Evolutionary conservation across 2,797 vertebrate species (phyloP).

Genomic region (Amazona ochrocephala): DNA sequence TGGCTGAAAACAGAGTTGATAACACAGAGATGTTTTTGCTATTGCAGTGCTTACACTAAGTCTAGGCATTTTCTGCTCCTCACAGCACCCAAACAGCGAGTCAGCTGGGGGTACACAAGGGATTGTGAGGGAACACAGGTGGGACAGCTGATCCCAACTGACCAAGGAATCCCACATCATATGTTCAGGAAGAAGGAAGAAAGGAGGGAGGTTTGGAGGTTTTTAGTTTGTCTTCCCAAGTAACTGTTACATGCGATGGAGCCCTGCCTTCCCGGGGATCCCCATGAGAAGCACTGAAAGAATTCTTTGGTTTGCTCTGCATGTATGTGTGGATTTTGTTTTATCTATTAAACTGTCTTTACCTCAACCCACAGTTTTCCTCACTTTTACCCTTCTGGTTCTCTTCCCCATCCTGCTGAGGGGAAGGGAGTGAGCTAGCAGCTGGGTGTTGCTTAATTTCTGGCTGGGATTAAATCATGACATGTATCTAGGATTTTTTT

Average conservation of each 20-base stretch:
- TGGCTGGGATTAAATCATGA: not conserved
- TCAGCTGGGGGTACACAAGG: not conserved
- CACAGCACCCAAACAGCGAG: not conserved
- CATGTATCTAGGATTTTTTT: not conserved
- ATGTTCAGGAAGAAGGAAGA: not conserved
- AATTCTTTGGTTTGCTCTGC: not conserved
- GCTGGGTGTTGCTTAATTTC: not conserved
- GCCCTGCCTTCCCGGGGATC: not conserved
- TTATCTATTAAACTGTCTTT: not conserved
- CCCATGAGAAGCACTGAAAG: not conserved
- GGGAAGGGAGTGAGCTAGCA: not conserved
- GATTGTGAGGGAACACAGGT: not conserved
- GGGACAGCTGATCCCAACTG: not conserved
- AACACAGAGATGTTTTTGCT: not conserved
- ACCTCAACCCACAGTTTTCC: not conserved
- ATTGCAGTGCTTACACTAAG: not conserved
- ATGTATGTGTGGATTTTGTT: not conserved
- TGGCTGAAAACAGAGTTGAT: not conserved
- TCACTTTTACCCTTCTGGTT: not conserved
- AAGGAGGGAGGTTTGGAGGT: not conserved
- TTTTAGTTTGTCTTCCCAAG: not conserved
- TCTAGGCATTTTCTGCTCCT: not conserved
- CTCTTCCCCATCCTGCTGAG: not conserved
- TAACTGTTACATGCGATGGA: not conserved
- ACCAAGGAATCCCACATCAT: not conserved